These are phyloP conservation scores for Mystacides longicornis DNA, from an alignment of 2,888 invertebrate species.

Conservation along the genomic window DNA sequence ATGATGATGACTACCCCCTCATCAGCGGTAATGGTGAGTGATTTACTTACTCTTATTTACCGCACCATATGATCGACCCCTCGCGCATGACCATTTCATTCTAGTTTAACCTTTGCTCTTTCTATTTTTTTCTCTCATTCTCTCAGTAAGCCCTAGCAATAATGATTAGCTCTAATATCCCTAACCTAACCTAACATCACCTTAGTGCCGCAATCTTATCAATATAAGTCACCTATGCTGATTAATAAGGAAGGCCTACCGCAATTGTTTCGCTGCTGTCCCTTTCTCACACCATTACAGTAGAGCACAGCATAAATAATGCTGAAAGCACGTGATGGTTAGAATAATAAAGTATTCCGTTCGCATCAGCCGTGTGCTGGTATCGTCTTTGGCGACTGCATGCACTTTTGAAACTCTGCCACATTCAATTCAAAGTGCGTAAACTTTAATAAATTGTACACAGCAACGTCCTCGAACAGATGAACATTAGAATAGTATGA, in stretches of 20 bases:
- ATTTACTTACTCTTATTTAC: conserved; percentile 20
- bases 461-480: not conserved
- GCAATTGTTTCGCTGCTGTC: too few relatives aligned
- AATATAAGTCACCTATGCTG: too few relatives aligned
- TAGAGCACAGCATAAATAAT: not conserved
- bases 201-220: too few relatives aligned
- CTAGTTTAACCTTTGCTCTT: conserved; percentile 13
- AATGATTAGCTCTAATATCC: not conserved
- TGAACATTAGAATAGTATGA: not conserved
- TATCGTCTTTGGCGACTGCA: not conserved
- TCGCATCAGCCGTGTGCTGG: too few relatives aligned
- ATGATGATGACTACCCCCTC: conserved; percentile 72
- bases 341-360: not conserved
- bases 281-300: not conserved
- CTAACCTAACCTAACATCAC: too few relatives aligned
- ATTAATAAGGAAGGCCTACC: too few relatives aligned
- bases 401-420: conserved; percentile 10
- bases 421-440: conserved; percentile 8
- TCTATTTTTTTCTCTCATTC: not conserved
- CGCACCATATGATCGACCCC: conserved; percentile 20
- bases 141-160: not conserved
- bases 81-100: conserved; percentile 8
- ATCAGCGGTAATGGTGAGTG: conserved; percentile 68
- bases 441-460: conserved; percentile 2
- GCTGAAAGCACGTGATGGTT: not conserved